Evolutionary conservation across 2,888 invertebrate genomes (phyloP), one percentile per base, ranked within the genome.

Genomic region (Rapana venosa): DNA sequence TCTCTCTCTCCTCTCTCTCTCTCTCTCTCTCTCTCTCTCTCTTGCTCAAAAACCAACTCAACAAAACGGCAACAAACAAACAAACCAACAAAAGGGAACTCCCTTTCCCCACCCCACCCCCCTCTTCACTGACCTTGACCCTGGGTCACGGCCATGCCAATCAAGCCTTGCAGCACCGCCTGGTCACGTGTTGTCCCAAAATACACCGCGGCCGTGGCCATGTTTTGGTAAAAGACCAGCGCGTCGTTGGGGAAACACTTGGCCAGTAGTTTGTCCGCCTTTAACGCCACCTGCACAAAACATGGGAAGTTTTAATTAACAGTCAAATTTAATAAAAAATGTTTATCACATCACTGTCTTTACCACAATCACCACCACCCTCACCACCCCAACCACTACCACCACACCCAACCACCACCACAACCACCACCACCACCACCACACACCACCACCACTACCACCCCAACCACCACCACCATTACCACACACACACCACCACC

Each of bases 181-280:
- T 86, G 86, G 47, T 90, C 88, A 35, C 66, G 77, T 36, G 32
- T 0, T 0, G 77, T 88, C 20, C 90, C 90, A 35, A 88, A 90
- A 61, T 61, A 77, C 13, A 58, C 61, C 26, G 90, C 77, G 13
- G 90, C 87, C n/a, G 47, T 30, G 61, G 88, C 74, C 90, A 90
- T 90, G 81, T 79, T 83, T 22, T 81, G 56, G 87, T 90, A 90
- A 81, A 90, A 90, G 32, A 66, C 30, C 88, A 88, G 36, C 1
- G 90, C 88, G 35, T 90, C 90, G 26, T 88, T 77, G 26, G 90
- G 90, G 70, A 90, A 91, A 70, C 90, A 91, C 70, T 88, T 91
- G 15, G 90, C 86, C 47, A 91, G 83, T 32, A 91, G 74, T 36
- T 88, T 88, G 30, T 90, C 90, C 2, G 91, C 90, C 32, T 74